Evolutionary conservation across 2,113 vertebrate genomes (phyloP).

Genomic region (Hemicordylus capensis): DNA sequence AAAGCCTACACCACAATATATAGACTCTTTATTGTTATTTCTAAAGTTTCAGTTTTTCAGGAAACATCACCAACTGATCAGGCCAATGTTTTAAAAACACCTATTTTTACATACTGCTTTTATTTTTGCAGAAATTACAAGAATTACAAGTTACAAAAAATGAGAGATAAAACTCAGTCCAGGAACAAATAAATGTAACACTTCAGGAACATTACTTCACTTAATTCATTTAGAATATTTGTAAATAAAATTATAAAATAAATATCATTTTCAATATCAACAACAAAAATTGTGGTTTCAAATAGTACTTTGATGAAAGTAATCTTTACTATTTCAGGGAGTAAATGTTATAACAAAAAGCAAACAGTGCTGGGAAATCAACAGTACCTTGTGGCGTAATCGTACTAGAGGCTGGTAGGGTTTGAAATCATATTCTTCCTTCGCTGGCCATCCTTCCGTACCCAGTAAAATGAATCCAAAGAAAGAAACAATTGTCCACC

Average conservation of each 20-base stretch:
- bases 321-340: background rate
- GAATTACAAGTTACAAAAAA: too few relatives aligned
- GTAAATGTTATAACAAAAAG: background rate
- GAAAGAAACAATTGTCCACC: constrained; percentile 70
- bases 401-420: constrained; percentile 70
- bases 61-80: background rate
- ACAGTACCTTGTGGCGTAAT: constrained; percentile 80
- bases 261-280: too few relatives aligned
- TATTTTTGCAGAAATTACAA: too few relatives aligned
- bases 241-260: too few relatives aligned
- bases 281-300: background rate
- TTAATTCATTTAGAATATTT: too few relatives aligned
- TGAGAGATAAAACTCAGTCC: too few relatives aligned
- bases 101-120: too few relatives aligned
- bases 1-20: too few relatives aligned
- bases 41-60: too few relatives aligned
- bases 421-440: constrained; percentile 70
- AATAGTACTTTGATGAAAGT: constrained; percentile 15
- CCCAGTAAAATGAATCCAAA: constrained; percentile 73
- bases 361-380: background rate
- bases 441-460: constrained; percentile 73
- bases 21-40: too few relatives aligned
- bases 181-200: too few relatives aligned
- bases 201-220: too few relatives aligned
- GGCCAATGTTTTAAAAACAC: background rate